Conservation (phyloP, 2,797 vertebrate species). For the Galagoides demidoff region DNA sequence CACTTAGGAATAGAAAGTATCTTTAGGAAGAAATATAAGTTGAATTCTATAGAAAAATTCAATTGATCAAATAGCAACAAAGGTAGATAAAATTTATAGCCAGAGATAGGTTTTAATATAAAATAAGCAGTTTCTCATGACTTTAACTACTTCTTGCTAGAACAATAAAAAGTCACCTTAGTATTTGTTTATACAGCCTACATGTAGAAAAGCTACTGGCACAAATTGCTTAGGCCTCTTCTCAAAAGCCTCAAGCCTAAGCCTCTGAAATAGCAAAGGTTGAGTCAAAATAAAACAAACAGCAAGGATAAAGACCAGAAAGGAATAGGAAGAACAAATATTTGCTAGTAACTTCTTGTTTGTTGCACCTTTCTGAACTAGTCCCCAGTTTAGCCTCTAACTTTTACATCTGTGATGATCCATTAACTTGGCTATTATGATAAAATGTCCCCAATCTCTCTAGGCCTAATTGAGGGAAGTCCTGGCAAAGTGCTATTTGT, state of each 20-base stretch:
- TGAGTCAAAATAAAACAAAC: slow-evolving; percentile 54
- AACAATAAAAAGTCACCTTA: slow-evolving; percentile 36
- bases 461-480: slow-evolving; percentile 28
- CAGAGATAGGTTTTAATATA: not conserved
- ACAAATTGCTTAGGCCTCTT: slow-evolving; percentile 31
- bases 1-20: not conserved
- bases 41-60: slow-evolving; percentile 51
- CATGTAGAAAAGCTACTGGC: slow-evolving; percentile 11
- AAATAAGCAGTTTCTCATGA: not conserved
- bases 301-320: slow-evolving; percentile 16
- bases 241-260: slow-evolving; percentile 27
- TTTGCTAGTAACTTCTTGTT: slow-evolving; percentile 10
- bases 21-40: slow-evolving; percentile 44
- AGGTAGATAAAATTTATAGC: not conserved
- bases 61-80: slow-evolving; percentile 31
- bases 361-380: slow-evolving; percentile 40
- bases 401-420: not conserved
- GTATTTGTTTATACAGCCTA: not conserved
- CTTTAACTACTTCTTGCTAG: not conserved
- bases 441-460: slow-evolving; percentile 51
- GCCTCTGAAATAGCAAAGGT: slow-evolving; percentile 37
- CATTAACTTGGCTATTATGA: not conserved
- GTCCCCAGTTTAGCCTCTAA: not conserved
- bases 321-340: slow-evolving; percentile 42
- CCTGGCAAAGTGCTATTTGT: slow-evolving; percentile 25